Evolutionary conservation across 2,888 invertebrate species (phyloP).

Genomic region (Drosophila kokeensis): DNA sequence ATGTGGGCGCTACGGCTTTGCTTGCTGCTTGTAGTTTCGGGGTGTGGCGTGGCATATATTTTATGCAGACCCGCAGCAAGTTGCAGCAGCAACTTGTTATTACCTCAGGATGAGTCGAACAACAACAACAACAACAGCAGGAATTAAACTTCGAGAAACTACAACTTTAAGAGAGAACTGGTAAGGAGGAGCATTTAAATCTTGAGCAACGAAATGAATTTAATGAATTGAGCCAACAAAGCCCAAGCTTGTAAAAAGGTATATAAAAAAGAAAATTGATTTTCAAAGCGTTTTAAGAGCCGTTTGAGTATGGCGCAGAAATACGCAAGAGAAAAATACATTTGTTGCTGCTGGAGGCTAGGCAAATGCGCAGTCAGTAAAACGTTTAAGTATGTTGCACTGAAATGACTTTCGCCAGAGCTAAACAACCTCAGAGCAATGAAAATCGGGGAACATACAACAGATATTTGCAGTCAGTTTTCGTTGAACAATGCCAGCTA

Average conservation of each 20-base stretch:
- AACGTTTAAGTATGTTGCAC: neutral
- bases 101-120: conserved; percentile 6
- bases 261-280: conserved; percentile 16
- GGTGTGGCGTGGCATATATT: conserved; percentile 25
- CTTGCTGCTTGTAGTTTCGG: neutral
- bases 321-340: neutral
- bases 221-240: conserved; percentile 27
- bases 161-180: neutral
- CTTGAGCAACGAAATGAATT: conserved; percentile 45
- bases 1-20: conserved; percentile 44
- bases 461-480: neutral
- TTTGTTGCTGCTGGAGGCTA: neutral
- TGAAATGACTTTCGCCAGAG: neutral
- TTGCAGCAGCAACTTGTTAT: conserved; percentile 35
- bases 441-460: neutral
- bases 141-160: conserved; percentile 20
- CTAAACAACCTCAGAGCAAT: too few species aligned
- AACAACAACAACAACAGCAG: conserved; percentile 11
- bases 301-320: neutral
- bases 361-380: neutral
- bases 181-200: conserved; percentile 3
- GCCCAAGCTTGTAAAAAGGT: conserved; percentile 1
- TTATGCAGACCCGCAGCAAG: conserved; percentile 36
- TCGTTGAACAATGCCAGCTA: neutral
- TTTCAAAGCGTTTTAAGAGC: neutral